Percentiles rank a stretch among this genome's conserved stretches.
phyloP scores from a whole-genome alignment of 2,888 invertebrate species.

The Agrotis puta region DNA sequence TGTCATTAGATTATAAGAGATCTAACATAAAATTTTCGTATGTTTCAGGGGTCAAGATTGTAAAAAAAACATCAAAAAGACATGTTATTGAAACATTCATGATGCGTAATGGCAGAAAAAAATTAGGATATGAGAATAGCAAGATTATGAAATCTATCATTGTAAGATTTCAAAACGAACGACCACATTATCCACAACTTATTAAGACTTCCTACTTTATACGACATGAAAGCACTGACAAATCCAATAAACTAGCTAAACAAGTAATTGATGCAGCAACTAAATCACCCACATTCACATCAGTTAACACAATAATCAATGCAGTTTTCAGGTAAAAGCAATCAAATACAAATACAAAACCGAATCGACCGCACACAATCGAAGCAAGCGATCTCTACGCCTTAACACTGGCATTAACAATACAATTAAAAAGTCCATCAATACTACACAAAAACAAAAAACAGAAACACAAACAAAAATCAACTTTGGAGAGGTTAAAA shows the following conservation, averaged over 20 bases:
- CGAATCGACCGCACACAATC: constrained; percentile 86
- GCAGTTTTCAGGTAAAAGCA: constrained; percentile 64
- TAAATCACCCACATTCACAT: constrained; percentile 43
- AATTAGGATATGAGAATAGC: no score
- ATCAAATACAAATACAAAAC: constrained; percentile 75
- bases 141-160: background rate
- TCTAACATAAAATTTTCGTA: background rate
- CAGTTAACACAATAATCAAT: constrained; percentile 62
- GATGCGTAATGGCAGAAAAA: background rate
- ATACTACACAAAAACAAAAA: constrained; percentile 65
- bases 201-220: background rate
- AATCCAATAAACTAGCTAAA: constrained; percentile 5
- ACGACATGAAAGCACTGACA: background rate
- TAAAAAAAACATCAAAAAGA: no score
- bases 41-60: background rate
- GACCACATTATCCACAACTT: background rate
- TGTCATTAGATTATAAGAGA: constrained; percentile 4
- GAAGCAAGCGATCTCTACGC: constrained; percentile 89
- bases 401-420: constrained; percentile 89
- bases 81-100: background rate
- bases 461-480: constrained; percentile 46
- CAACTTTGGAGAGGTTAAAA: constrained; percentile 65
- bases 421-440: constrained; percentile 89
- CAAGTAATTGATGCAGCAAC: background rate
- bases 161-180: background rate